Evolutionary conservation across 1,140 invertebrate genomes (phyloP).

Genomic region (Polyergus mexicanus): DNA sequence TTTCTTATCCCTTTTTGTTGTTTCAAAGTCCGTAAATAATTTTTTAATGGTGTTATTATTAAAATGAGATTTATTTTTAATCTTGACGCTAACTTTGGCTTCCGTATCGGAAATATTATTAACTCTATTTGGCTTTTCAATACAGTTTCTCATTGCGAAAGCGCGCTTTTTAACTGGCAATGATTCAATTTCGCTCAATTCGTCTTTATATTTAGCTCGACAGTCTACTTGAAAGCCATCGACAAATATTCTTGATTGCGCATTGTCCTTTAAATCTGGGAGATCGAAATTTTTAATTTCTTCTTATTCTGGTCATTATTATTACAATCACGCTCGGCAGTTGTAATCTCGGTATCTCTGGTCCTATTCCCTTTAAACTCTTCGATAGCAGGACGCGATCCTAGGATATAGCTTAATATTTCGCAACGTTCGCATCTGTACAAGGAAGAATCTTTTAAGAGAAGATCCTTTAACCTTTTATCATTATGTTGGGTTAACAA

Average conservation of each 20-base stretch:
- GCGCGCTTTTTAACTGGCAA: neutral
- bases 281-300: neutral
- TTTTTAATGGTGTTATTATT: neutral
- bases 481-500: slow-evolving; percentile 41
- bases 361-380: neutral
- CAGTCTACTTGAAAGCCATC: neutral
- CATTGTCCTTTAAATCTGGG: neutral
- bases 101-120: neutral
- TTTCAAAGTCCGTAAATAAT: neutral
- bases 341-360: neutral
- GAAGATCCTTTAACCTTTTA: slow-evolving; percentile 48
- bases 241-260: neutral
- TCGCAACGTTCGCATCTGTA: slow-evolving; percentile 70
- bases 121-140: too few species aligned
- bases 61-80: neutral
- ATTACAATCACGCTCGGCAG: slow-evolving; percentile 38
- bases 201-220: neutral
- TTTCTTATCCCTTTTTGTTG: neutral
- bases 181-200: neutral
- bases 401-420: slow-evolving; percentile 63
- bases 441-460: slow-evolving; percentile 63
- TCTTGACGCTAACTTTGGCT: neutral
- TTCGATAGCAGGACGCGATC: neutral
- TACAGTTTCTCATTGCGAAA: neutral
- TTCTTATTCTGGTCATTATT: neutral